phyloP scores from a whole-genome alignment of 1,140 invertebrate species.

The Mizuhopecten yessoensis region DNA sequence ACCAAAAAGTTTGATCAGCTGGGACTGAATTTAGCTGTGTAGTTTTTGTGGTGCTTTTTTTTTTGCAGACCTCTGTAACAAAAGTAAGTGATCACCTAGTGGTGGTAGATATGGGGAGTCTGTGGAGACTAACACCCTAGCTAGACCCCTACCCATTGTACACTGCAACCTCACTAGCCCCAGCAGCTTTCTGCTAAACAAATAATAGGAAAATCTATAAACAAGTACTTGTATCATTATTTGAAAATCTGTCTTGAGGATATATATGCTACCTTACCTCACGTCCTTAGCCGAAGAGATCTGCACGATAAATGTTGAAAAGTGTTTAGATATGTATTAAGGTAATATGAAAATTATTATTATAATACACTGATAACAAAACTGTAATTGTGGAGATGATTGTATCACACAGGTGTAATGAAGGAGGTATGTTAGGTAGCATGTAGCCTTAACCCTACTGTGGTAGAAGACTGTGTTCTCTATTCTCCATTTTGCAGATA shows the following conservation, averaged over 20 bases:
- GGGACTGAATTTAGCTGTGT: too few relatives aligned
- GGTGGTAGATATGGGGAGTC: neutral
- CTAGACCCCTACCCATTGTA: neutral
- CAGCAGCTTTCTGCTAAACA: neutral
- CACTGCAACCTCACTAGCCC: neutral
- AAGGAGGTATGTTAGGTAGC: too few relatives aligned
- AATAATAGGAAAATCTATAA: neutral
- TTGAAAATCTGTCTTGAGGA: neutral
- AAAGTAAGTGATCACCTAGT: conserved; percentile 51
- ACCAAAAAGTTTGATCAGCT: too few relatives aligned
- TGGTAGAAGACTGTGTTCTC: neutral
- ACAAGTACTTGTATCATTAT: neutral
- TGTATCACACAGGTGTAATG: too few relatives aligned
- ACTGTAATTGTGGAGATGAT: too few relatives aligned
- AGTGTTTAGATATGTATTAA: too few relatives aligned
- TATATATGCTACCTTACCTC: neutral
- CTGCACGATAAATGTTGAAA: too few relatives aligned
- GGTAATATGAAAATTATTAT: too few relatives aligned
- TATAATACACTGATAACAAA: neutral
- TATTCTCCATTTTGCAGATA: too few relatives aligned
- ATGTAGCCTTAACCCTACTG: neutral
- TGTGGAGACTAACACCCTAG: conserved; percentile 12
- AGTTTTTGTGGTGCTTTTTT: neutral
- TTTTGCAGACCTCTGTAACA: conserved; percentile 51
- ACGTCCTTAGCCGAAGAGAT: too few relatives aligned